phyloP scores from a whole-genome alignment of 2,797 vertebrate genomes.

The Peromyscus melanophrys region DNA sequence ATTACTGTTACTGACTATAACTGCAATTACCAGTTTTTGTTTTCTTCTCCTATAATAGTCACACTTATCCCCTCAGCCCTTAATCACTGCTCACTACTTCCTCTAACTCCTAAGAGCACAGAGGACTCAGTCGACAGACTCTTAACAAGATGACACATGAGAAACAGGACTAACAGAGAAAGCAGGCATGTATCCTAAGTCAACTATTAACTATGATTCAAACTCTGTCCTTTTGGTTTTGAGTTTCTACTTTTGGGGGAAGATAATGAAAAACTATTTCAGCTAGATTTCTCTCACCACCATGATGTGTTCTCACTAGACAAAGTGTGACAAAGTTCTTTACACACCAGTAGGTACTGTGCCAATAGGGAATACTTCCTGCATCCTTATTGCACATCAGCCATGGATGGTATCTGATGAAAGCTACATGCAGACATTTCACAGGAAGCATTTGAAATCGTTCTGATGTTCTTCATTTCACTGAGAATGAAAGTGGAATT shows the following conservation, averaged over 20 bases:
- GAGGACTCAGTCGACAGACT: neutral
- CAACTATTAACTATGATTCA: neutral
- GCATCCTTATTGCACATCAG: neutral
- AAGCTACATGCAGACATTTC: neutral
- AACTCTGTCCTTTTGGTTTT: neutral
- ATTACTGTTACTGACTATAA: neutral
- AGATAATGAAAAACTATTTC: conserved; percentile 30
- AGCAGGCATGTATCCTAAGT: neutral
- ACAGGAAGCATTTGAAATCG: conserved; percentile 11
- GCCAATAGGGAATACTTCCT: conserved; percentile 42
- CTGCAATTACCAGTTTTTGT: neutral
- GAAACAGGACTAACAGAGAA: neutral
- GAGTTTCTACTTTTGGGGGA: neutral
- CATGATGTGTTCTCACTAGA: conserved; percentile 47
- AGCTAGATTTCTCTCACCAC: neutral
- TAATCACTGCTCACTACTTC: neutral
- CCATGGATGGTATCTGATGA: neutral
- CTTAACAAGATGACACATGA: conserved; percentile 29
- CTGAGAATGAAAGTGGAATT: conserved; percentile 18
- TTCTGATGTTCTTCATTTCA: conserved; percentile 28
- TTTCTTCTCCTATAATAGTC: neutral
- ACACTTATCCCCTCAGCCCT: neutral
- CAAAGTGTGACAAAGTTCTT: conserved; percentile 37
- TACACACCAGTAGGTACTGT: neutral
- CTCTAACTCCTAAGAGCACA: neutral